phyloP scores from a whole-genome alignment of 1,140 invertebrate species.

The Drosophila ohnishii region DNA sequence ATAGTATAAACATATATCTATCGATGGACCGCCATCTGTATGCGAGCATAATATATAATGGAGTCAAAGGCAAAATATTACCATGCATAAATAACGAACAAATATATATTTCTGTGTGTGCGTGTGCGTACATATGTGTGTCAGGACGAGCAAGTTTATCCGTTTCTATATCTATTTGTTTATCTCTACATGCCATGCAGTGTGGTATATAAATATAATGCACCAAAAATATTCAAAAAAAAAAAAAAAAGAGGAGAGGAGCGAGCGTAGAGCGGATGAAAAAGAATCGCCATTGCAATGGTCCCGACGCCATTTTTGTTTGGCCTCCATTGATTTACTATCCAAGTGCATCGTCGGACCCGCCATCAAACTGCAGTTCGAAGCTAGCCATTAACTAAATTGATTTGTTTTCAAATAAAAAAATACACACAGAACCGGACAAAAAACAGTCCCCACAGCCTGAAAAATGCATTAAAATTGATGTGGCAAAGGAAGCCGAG shows the following conservation, averaged over 20 bases:
- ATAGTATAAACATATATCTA: constrained; percentile 27
- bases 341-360: constrained; percentile 19
- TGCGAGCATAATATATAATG: constrained; percentile 32
- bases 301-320: constrained; percentile 40
- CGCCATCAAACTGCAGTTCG: constrained; percentile 32
- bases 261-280: constrained; percentile 1
- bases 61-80: constrained; percentile 58
- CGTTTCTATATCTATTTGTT: constrained; percentile 51
- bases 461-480: constrained; percentile 20
- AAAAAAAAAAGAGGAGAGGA: neutral
- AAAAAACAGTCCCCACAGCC: constrained; percentile 24
- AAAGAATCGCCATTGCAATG: constrained; percentile 34
- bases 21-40: constrained; percentile 29
- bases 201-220: constrained; percentile 35
- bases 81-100: constrained; percentile 50
- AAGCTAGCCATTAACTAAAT: constrained; percentile 54
- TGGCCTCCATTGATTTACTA: constrained; percentile 56
- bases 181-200: constrained; percentile 30
- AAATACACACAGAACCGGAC: constrained; percentile 12
- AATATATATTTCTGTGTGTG: constrained; percentile 5
- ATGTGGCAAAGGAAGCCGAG: constrained; percentile 14
- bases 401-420: constrained; percentile 58
- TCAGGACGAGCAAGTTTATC: constrained; percentile 46
- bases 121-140: constrained; percentile 15
- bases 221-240: constrained; percentile 24